phyloP scores from a whole-genome alignment of 2,113 vertebrate species.

The Anoura caudifer region DNA sequence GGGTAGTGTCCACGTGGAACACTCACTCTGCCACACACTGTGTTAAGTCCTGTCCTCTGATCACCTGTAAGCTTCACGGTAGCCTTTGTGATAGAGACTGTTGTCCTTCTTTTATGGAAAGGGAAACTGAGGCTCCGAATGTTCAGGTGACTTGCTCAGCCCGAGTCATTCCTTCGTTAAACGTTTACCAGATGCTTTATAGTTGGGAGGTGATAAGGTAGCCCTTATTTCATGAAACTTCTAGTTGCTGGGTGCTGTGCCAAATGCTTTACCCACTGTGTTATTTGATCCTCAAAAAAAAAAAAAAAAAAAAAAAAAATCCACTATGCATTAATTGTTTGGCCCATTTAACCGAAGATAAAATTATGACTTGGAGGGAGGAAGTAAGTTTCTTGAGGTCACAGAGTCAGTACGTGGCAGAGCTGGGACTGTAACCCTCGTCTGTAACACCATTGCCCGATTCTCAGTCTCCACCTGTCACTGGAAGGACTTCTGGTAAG shows the following conservation, averaged over 20 bases:
- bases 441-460: not conserved
- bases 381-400: not conserved
- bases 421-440: not conserved
- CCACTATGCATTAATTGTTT: not conserved
- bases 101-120: not conserved
- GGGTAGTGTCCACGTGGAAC: rapidly evolving
- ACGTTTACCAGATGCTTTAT: not conserved
- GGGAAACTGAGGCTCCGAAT: not conserved
- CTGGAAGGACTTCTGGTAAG: not conserved
- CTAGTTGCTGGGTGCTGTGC: not conserved
- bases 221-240: not conserved
- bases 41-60: not conserved
- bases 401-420: not conserved
- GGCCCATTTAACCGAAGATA: not conserved
- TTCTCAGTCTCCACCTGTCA: not conserved
- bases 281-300: not conserved
- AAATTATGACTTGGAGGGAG: not conserved
- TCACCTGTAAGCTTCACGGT: not conserved
- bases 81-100: not conserved
- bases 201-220: not conserved
- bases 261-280: not conserved
- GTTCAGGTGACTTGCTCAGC: not conserved
- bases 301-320: no score
- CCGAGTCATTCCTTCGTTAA: not conserved
- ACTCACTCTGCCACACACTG: not conserved